Evolutionary conservation across 92 coral and sea anemone genomes (phyloP), one percentile per base, ranked within the genome.

Genomic region (Siderastrea siderea): DNA sequence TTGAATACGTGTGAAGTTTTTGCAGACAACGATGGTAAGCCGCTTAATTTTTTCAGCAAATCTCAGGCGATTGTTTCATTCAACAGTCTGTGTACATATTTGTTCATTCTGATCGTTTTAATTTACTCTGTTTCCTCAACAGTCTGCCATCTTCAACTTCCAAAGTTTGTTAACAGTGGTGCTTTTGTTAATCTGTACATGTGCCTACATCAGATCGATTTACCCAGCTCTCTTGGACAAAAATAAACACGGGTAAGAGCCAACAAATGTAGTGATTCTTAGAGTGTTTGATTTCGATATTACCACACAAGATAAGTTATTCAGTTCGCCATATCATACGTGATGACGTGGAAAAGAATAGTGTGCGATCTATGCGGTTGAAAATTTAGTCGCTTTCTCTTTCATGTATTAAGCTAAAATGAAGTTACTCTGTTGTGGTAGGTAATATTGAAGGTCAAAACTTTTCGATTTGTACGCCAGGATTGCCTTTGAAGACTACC

Each of bases 131-230:
- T 26, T 93, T 47, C 1, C 58, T 73, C 53, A 38, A 4, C 87
- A 96, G 99, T 98, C 99, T 79, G 99, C 99, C 68, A 91, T 98
- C 79, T 98, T 98, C 73, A 98, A 98, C 92, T 98, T 98, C 88
- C 98, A 98, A 96, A 98, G 99, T 81, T 77, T 98, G 65, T 77
- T 98, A 54, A 92, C 99, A 5, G 99, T 98, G 54, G 71, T 98
- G 17, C 90, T 98, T 19, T 80, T 98, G 77, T 84, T 98, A 79
- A 93, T 98, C 38, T 98, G 99, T 88, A 95, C 99, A 45, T 98
- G 99, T 88, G 98, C 99, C 0, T 98, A 98, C 75, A 82, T 98
- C 38, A 95, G 99, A 71, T 92, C 98, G 82, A 92, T 98, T 50
- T 95, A 94, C 77, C 99, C 99, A 5, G 87, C 98, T 9, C 70